Percentiles rank a stretch among this genome's conserved stretches.
These are phyloP conservation scores for Heliothis subflexa DNA, from an alignment of 1,140 invertebrate species.

Conservation along the genomic window DNA sequence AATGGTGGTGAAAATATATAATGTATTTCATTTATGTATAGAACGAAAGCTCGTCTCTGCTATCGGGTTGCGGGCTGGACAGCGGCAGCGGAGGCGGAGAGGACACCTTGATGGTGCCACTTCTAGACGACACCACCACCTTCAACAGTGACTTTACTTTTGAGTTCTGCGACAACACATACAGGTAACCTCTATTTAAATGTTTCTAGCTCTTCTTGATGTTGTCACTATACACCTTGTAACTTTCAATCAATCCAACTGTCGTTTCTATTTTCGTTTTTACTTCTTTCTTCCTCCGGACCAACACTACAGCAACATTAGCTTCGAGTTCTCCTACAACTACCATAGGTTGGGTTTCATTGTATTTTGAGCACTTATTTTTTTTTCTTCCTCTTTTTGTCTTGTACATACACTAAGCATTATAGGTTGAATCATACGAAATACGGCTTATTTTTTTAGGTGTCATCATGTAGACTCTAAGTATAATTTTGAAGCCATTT, in stretches of 20 bases:
- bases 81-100: slow-evolving; percentile 77
- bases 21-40: slow-evolving; percentile 59
- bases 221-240: background rate
- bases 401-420: background rate
- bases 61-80: slow-evolving; percentile 87
- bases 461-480: too few species aligned
- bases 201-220: background rate
- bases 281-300: slow-evolving; percentile 16
- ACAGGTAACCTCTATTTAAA: slow-evolving; percentile 86
- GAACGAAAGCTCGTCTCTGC: slow-evolving; percentile 89
- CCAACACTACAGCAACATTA: slow-evolving; percentile 5
- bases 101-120: slow-evolving; percentile 89
- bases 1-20: too few species aligned
- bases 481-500: too few species aligned
- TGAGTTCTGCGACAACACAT: slow-evolving; percentile 92
- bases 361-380: background rate
- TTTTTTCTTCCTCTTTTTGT: background rate
- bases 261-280: slow-evolving; percentile 6
- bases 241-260: background rate
- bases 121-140: slow-evolving; percentile 88
- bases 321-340: slow-evolving; percentile 23
- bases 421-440: too few species aligned
- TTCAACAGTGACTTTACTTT: slow-evolving; percentile 90
- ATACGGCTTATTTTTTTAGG: too few species aligned
- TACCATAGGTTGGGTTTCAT: slow-evolving; percentile 19